phyloP scores from a whole-genome alignment of 1,140 invertebrate species.

The Leptoteleia sp. region DNA sequence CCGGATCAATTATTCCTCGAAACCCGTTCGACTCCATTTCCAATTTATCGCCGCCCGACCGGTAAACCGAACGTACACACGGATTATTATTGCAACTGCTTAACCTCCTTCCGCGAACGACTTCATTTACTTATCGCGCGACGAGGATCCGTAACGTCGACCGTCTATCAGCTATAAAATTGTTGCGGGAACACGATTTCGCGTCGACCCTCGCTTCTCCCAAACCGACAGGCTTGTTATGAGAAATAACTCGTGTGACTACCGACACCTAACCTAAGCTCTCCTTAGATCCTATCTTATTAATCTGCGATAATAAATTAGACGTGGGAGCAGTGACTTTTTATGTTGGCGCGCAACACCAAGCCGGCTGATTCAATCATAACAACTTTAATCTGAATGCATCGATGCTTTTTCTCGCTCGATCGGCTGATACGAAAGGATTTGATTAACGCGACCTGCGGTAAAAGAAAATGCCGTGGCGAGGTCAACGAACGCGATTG shows the following conservation, averaged over 20 bases:
- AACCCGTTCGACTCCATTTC: conserved; percentile 8
- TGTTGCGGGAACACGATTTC: conserved; percentile 1
- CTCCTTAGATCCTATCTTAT: conserved; percentile 34
- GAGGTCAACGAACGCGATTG: conserved; percentile 37
- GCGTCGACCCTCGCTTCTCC: too few relatives aligned
- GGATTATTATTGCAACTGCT: conserved; percentile 28
- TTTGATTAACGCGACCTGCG: conserved; percentile 27
- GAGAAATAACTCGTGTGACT: conserved; percentile 34
- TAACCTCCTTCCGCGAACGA: conserved; percentile 19
- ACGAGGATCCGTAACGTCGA: conserved; percentile 14
- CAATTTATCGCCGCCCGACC: conserved; percentile 15
- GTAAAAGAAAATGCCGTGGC: conserved; percentile 16
- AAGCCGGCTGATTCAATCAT: conserved; percentile 37
- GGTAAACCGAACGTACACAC: conserved; percentile 22
- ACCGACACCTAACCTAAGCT: conserved; percentile 28
- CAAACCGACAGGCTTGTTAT: conserved; percentile 15
- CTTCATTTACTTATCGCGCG: conserved; percentile 48
- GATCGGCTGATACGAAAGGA: conserved; percentile 36
- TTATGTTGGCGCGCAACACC: conserved; percentile 21
- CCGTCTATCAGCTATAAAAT: conserved; percentile 38
- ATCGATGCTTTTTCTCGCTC: conserved; percentile 41
- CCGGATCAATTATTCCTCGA: background rate
- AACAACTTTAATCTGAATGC: conserved; percentile 42
- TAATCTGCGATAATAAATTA: conserved; percentile 46
- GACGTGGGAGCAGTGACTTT: conserved; percentile 10